phyloP scores from a whole-genome alignment of 2,113 vertebrate genomes.

The Orcinus orca region DNA sequence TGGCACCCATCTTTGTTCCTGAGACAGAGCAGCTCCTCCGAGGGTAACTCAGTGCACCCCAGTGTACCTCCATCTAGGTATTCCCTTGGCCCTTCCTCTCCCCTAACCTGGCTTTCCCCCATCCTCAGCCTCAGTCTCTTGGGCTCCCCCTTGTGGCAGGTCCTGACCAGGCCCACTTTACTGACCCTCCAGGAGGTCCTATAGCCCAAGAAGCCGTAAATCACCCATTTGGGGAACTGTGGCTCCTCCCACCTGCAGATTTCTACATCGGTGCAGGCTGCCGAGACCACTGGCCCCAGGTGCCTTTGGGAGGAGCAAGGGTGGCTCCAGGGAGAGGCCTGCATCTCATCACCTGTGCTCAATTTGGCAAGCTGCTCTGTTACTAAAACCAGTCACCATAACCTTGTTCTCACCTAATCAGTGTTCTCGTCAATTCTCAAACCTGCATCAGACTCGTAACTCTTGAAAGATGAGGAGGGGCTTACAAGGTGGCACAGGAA shows the following conservation, averaged over 20 bases:
- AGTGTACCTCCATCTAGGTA: fast-evolving
- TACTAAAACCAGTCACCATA: background rate
- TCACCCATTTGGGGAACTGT: background rate
- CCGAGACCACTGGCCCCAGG: background rate
- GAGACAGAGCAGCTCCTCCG: background rate
- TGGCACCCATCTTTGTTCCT: background rate
- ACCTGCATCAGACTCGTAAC: background rate
- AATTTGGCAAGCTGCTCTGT: background rate
- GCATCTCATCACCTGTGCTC: background rate
- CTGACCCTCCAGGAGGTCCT: background rate
- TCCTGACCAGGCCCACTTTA: background rate
- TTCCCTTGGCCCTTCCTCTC: background rate
- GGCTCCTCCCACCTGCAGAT: background rate
- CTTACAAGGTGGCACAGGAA: background rate
- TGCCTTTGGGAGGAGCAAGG: background rate
- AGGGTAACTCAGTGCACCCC: background rate
- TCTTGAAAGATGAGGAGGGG: background rate
- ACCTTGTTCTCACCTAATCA: background rate
- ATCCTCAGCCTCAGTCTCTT: background rate
- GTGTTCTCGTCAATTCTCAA: background rate
- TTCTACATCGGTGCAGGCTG: background rate
- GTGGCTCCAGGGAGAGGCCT: background rate
- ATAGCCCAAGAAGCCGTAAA: background rate
- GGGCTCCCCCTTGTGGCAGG: slow-evolving; percentile 58
- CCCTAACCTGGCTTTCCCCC: background rate